Evolutionary conservation across 2,888 invertebrate species (phyloP).

Genomic region (Euplagia quadripunctaria): DNA sequence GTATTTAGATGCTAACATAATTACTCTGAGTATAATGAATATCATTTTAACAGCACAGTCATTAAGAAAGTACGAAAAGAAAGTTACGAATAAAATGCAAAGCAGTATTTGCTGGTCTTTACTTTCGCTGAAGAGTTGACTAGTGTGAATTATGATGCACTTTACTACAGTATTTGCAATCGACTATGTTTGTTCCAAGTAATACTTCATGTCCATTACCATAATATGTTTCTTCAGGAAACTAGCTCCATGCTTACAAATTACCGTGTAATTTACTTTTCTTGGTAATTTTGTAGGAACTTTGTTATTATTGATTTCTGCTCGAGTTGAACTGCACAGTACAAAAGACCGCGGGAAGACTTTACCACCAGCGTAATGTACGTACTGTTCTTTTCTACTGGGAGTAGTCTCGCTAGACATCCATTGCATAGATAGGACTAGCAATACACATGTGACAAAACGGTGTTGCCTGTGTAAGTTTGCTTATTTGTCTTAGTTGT

Average conservation of each 20-base stretch:
- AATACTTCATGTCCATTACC: conserved; percentile 55
- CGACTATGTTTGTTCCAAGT: conserved; percentile 46
- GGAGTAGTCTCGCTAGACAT: not conserved
- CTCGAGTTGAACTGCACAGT: not conserved
- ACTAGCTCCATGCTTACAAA: conserved; percentile 4
- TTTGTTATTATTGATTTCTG: not conserved
- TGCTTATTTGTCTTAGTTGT: too few species aligned
- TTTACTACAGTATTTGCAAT: conserved; percentile 55
- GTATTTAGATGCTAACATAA: conserved; percentile 18
- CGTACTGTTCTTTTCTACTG: not conserved
- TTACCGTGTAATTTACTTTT: not conserved
- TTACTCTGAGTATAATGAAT: conserved; percentile 44
- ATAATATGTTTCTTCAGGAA: conserved; percentile 41
- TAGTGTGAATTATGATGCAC: conserved; percentile 59
- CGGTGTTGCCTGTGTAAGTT: too few species aligned
- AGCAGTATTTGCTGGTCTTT: conserved; percentile 41
- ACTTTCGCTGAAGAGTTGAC: conserved; percentile 54
- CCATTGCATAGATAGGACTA: conserved; percentile 16
- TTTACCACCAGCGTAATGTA: not conserved
- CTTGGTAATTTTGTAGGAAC: conserved; percentile 5
- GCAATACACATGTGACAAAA: not conserved
- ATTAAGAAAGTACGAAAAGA: conserved; percentile 54
- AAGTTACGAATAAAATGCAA: conserved; percentile 55
- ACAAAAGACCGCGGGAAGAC: not conserved
- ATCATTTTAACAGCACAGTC: conserved; percentile 35